Conservation (phyloP, 2,113 vertebrate genomes). For the Hippocampus zosterae region DNA sequence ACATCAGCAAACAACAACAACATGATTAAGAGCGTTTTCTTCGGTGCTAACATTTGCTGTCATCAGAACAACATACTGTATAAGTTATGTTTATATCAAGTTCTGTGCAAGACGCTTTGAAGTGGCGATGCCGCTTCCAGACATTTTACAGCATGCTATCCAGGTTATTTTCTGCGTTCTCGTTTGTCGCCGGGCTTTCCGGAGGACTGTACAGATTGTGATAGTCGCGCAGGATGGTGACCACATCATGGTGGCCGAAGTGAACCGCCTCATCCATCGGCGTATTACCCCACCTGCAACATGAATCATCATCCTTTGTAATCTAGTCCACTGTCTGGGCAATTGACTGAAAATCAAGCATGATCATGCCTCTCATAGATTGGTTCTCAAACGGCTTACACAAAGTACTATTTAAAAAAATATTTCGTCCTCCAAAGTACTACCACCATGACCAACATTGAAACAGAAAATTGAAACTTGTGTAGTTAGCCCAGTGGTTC, state of each 20-base stretch:
- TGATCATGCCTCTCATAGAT: too few relatives aligned
- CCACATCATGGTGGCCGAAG: constrained; percentile 96
- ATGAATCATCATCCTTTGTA: neutral
- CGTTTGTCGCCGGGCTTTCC: constrained; percentile 68
- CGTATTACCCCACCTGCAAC: constrained; percentile 92
- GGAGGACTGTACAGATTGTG: constrained; percentile 86
- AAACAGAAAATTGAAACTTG: too few relatives aligned
- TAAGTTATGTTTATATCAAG: neutral
- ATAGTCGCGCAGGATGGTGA: constrained; percentile 93
- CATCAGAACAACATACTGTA: neutral
- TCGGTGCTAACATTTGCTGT: neutral
- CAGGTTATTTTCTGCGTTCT: constrained; percentile 89
- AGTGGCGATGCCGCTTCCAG: neutral
- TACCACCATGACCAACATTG: too few relatives aligned
- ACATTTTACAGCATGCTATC: constrained; percentile 80
- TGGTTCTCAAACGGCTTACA: too few relatives aligned
- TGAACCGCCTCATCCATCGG: constrained; percentile 97
- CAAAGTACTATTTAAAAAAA: too few relatives aligned
- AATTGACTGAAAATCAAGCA: too few relatives aligned
- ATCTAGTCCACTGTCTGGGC: neutral
- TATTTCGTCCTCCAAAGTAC: too few relatives aligned
- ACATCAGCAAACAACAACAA: constrained; percentile 23
- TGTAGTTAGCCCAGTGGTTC: too few relatives aligned
- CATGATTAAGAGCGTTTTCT: constrained; percentile 12
- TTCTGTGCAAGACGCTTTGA: neutral